Base-by-base conservation (phyloP, 1,140 invertebrate species). In the Drosophila willistoni region DNA sequence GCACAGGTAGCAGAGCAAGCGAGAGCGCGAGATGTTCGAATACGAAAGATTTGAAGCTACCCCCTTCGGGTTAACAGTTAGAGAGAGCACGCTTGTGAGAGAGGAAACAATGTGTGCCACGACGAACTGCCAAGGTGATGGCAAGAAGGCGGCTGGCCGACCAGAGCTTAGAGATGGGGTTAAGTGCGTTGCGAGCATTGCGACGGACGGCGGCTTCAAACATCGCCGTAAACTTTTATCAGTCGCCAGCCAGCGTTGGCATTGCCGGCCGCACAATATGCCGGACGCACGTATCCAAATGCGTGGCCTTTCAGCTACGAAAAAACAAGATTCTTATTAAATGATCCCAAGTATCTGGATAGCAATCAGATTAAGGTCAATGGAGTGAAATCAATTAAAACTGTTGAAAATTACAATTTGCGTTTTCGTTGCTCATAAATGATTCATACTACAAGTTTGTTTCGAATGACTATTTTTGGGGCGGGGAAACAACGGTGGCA, bases 231-330 rank as follows among this genome's bases (percentile, higher is more conserved):
- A 29, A 54, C 71, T 77, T 76, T 86, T 86, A 86, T 86, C 83
- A 86, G 83, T 87, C 76, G 83, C 66, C 66, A 60, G 59, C 57
- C 69, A 83, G 75, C 83, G 79, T 81, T 73, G 79, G 68, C 61
- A 68, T 25, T 65, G 79, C 79, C 78, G 74, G 65, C 68, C 54
- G 47, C 10, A 47, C 34, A 39, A 47, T 17, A 13, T 12, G 13
- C 14, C 42, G 14, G 55, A 34, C 42, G 22, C 42, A 9, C 13
- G 10, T 36, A 54, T 36, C 17, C 41, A 19, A 33, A 47, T 71
- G 47, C 61, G 33, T 7, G 7, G 55, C 56, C 34, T 25, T 14
- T 12, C n/a, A 57, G 29, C 33, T 14, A 12, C 7, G 29, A 34
- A 57, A 2, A 7, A 17, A 19, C 7, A 44, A 44, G 44, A 47